A percentile compares a stretch with the other conserved stretches of the same genome.
Evolutionary conservation across 2,113 vertebrate species (phyloP).

Genomic region (Takifugu flavidus): DNA sequence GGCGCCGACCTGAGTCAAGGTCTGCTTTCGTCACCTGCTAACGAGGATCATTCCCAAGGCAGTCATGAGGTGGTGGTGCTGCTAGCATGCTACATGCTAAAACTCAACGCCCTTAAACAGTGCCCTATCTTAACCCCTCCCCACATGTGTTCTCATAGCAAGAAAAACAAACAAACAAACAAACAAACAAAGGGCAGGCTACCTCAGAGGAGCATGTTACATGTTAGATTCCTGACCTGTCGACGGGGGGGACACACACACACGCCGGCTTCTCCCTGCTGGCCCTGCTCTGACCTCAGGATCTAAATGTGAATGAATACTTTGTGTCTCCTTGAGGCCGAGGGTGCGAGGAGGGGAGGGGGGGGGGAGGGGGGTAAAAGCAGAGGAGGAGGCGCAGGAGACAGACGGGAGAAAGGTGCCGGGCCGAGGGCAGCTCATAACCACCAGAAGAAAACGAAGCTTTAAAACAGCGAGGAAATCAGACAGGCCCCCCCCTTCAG

Average conservation of each 20-base stretch:
- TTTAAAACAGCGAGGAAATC: conserved; percentile 78
- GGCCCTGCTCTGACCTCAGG: conserved; percentile 80
- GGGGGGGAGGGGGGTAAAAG: conserved; percentile 24
- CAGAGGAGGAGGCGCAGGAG: conserved; percentile 38
- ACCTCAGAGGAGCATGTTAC: conserved; percentile 67
- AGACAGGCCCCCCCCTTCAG: conserved; percentile 70
- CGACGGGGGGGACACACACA: conserved; percentile 39
- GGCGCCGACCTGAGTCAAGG: background rate
- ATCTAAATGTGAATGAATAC: conserved; percentile 85
- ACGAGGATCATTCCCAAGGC: too few species aligned
- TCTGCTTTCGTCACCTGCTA: background rate
- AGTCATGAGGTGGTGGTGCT: too few species aligned
- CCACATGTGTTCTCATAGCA: too few species aligned
- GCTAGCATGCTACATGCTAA: too few species aligned
- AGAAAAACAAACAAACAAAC: background rate
- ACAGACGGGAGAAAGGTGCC: conserved; percentile 51
- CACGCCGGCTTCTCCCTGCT: conserved; percentile 68
- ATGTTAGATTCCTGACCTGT: conserved; percentile 78
- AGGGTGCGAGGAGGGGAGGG: conserved; percentile 36
- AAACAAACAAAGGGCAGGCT: conserved; percentile 35
- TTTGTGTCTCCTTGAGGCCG: conserved; percentile 76
- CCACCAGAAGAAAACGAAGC: conserved; percentile 56
- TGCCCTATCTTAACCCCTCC: too few species aligned
- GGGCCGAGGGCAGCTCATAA: conserved; percentile 70
- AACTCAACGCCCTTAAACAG: too few species aligned